Conservation (phyloP, 2,113 vertebrate species). For the Corvus cornix region DNA sequence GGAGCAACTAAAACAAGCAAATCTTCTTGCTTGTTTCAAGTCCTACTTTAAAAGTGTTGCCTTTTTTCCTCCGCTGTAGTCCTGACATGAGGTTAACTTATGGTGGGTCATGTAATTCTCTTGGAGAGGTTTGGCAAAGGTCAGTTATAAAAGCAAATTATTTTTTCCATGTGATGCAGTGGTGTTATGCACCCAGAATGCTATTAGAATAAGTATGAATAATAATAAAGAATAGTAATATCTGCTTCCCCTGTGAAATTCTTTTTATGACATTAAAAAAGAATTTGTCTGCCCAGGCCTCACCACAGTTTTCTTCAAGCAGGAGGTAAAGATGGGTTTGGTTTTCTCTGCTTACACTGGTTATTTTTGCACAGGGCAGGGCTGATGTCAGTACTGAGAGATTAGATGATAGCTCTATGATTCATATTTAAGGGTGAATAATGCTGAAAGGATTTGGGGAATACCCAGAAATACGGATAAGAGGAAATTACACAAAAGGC, state of each 20-base stretch:
- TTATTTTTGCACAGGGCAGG: neutral
- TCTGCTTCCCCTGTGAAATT: neutral
- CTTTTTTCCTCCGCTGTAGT: neutral
- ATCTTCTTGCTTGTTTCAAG: neutral
- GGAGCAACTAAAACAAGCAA: neutral
- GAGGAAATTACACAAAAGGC: neutral
- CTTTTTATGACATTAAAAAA: neutral
- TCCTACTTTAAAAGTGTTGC: neutral
- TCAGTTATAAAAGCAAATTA: neutral
- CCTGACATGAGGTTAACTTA: neutral
- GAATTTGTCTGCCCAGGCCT: neutral
- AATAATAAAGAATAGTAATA: neutral
- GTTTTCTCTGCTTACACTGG: neutral
- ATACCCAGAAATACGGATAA: neutral
- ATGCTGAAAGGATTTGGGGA: neutral
- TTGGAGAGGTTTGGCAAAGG: neutral
- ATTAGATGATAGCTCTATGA: neutral
- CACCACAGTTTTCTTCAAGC: neutral
- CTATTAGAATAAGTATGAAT: neutral
- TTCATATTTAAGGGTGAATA: neutral
- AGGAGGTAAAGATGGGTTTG: neutral
- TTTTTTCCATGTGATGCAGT: neutral
- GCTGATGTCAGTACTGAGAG: neutral
- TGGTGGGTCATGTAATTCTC: neutral
- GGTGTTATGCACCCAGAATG: neutral